A percentile compares a stretch with the other conserved stretches of the same genome.
Conservation (phyloP, 2,113 vertebrate genomes). For the Clarias batrachus region DNA sequence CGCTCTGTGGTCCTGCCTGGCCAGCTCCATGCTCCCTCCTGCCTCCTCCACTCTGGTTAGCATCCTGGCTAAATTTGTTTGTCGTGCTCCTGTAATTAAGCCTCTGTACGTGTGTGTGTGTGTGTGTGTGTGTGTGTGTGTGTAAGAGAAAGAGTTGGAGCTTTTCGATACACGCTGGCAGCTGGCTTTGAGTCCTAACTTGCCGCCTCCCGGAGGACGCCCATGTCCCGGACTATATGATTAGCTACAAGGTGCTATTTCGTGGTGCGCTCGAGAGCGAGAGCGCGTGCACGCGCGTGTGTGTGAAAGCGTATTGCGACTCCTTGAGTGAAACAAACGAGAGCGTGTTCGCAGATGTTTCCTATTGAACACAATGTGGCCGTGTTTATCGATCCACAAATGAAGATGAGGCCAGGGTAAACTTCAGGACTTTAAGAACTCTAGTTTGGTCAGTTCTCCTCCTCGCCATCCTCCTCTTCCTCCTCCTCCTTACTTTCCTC, state of each 20-base stretch:
- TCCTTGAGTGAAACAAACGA: neutral
- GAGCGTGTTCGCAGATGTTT: neutral
- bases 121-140: constrained; percentile 13
- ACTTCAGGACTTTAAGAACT: neutral
- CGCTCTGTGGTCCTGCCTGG: constrained; percentile 76
- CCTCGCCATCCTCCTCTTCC: constrained; percentile 51
- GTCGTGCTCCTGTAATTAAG: constrained; percentile 80
- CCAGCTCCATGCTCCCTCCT: constrained; percentile 77
- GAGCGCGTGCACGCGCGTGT: constrained; percentile 7
- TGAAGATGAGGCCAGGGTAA: neutral
- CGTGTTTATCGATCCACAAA: neutral
- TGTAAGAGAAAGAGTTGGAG: constrained; percentile 60
- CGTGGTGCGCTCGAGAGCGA: constrained; percentile 41
- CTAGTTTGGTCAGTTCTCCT: constrained; percentile 27
- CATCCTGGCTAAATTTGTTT: constrained; percentile 80
- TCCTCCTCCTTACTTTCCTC: constrained; percentile 57
- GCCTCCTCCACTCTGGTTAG: constrained; percentile 81
- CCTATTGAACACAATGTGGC: neutral
- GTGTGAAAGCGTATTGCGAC: neutral
- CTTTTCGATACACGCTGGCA: constrained; percentile 72
- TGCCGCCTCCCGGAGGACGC: constrained; percentile 46
- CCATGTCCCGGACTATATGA: constrained; percentile 40
- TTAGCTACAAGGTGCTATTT: constrained; percentile 52
- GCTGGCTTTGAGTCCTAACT: constrained; percentile 65
- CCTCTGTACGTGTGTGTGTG: constrained; percentile 54